Evolutionary conservation across 1,140 invertebrate species (phyloP).

Genomic region (Calliphora vicina): DNA sequence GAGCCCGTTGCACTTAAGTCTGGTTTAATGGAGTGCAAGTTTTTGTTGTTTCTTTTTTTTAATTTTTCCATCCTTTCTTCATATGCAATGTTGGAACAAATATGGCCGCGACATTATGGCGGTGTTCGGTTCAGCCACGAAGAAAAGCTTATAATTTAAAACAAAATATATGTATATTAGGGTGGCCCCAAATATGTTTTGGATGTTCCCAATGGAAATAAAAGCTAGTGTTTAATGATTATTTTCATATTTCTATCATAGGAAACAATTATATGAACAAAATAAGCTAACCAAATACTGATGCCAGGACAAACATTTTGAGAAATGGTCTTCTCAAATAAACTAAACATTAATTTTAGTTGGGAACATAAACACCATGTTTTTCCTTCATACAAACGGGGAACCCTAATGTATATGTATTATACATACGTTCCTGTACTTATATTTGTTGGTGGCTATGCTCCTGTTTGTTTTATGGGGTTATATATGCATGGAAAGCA

Average conservation of each 20-base stretch:
- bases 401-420: too few relatives aligned
- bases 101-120: conserved; percentile 21
- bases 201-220: too few relatives aligned
- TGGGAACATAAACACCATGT: too few relatives aligned
- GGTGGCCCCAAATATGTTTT: not conserved
- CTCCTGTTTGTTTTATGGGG: not conserved
- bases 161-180: not conserved
- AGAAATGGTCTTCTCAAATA: too few relatives aligned
- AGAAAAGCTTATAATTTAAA: conserved; percentile 17
- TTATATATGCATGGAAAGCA: conserved; percentile 3
- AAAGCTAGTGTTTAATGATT: too few relatives aligned
- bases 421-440: not conserved
- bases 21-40: conserved; percentile 29
- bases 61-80: not conserved
- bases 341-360: too few relatives aligned
- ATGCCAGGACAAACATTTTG: too few relatives aligned
- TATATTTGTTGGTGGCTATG: not conserved
- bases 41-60: not conserved
- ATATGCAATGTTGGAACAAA: not conserved
- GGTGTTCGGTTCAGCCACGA: not conserved
- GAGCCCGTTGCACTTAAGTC: conserved; percentile 25
- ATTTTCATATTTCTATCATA: too few relatives aligned
- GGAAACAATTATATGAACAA: too few relatives aligned
- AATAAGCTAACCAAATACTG: too few relatives aligned
- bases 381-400: too few relatives aligned